Evolutionary conservation across 2,113 vertebrate species (phyloP), one percentile per base, ranked within the genome.

Genomic region (Grus americana): DNA sequence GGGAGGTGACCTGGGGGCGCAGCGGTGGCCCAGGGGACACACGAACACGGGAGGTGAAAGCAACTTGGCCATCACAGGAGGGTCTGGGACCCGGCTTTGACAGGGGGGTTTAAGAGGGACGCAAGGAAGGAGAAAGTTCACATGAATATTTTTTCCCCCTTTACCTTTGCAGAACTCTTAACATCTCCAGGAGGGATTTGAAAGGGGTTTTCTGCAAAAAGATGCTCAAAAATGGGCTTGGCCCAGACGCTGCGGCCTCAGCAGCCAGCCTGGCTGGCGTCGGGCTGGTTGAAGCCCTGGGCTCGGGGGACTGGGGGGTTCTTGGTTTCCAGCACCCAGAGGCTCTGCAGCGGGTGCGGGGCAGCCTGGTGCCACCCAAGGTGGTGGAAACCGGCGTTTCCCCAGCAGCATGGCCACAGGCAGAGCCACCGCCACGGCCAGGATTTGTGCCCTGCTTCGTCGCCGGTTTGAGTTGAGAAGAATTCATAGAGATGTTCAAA

Each of bases 171-270:
- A 40, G 55, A 55, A 11, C 46, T 62, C 34, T 16, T 42, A 4
- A 0, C 57, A 10, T 1, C 15, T 7, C 23, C 30, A 0, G 55
- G 19, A 36, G 22, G 72, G 49, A 7, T 52, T 30, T 11, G 16
- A 8, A 29, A 17, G 6, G 30, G 18, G 12, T 65, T 74, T 72
- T 34, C 42, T 36, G 7, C 8, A 32, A 1, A n/a, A 55, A 55
- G 26, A 5, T 26, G 66, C 50, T 71, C 23, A 2, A 4, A 52
- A n/a, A 5, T 0, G 0, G 10, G 4, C 22, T 65, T 7, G 2
- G 36, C n/a, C 26, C 50, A 1, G 16, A 5, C 0, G 4, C 5
- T 0, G 18, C 34, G n/a, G 20, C 30, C 21, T 5, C 40, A 8
- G 50, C 32, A 42, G 36, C 20, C n/a, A 15, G 34, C 29, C 27